phyloP scores from a whole-genome alignment of 2,113 vertebrate species.

The Alectura lathami region DNA sequence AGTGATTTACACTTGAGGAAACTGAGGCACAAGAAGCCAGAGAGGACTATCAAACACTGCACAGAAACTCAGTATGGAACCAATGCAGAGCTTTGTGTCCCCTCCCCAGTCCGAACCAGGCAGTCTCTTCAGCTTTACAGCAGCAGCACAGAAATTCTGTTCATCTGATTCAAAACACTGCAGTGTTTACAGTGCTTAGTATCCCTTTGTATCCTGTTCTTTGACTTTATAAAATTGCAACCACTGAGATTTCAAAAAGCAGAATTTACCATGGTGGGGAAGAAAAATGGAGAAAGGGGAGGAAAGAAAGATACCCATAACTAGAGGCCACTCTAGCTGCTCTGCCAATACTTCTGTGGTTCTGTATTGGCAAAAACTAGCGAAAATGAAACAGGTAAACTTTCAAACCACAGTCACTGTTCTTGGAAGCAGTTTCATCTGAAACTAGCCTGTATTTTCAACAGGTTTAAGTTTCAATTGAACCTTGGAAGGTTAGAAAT shows the following conservation, averaged over 20 bases:
- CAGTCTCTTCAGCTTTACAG: neutral
- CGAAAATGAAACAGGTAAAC: slow-evolving; percentile 33
- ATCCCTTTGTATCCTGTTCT: neutral
- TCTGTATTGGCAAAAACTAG: neutral
- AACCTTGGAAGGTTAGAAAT: neutral
- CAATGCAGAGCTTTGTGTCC: neutral
- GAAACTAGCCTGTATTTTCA: neutral
- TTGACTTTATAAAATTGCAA: neutral
- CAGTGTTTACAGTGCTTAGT: neutral
- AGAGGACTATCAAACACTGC: neutral
- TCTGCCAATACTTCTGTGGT: neutral
- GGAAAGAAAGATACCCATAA: neutral
- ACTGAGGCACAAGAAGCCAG: neutral
- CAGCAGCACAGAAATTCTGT: neutral
- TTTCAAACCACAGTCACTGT: neutral
- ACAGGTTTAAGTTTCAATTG: neutral
- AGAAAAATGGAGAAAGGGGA: neutral
- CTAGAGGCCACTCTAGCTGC: neutral
- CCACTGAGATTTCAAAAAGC: neutral
- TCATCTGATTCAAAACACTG: neutral
- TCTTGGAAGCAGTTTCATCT: neutral
- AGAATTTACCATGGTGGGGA: neutral
- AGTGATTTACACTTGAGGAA: neutral
- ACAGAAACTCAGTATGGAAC: neutral
- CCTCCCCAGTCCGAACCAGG: accelerated